Conservation (phyloP, 1,140 invertebrate species). For the Artemia franciscana region DNA sequence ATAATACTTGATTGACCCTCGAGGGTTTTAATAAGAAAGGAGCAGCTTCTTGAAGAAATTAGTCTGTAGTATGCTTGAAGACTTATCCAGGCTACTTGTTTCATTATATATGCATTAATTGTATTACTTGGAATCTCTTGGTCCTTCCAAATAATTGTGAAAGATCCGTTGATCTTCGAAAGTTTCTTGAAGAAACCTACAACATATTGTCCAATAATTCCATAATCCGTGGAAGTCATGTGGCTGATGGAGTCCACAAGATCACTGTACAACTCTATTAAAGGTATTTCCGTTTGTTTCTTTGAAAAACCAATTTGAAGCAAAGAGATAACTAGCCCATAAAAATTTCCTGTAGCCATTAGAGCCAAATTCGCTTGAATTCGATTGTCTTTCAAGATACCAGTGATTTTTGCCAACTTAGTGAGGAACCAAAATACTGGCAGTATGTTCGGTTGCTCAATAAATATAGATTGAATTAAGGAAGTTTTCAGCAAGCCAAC, state of each 20-base stretch:
- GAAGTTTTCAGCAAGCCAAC: background rate
- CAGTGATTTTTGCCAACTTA: background rate
- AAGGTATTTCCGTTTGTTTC: background rate
- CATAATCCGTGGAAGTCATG: background rate
- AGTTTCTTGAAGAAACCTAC: background rate
- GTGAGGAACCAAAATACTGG: background rate
- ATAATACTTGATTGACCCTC: background rate
- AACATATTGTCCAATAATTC: background rate
- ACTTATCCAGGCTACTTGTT: background rate
- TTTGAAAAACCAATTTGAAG: too few species aligned
- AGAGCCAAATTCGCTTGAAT: background rate
- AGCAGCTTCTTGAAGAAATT: background rate
- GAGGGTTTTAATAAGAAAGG: background rate
- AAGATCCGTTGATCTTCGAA: background rate
- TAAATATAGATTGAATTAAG: background rate
- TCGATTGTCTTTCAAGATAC: slow-evolving; percentile 4
- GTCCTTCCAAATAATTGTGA: background rate
- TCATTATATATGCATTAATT: background rate
- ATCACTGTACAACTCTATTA: background rate
- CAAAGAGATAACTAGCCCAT: slow-evolving; percentile 1
- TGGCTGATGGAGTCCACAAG: background rate
- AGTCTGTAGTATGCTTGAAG: background rate
- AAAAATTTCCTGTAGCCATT: background rate
- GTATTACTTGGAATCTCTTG: background rate
- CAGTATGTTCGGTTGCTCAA: background rate